Conservation (phyloP, 1,140 invertebrate species). For the Rhyacophila brunnea region DNA sequence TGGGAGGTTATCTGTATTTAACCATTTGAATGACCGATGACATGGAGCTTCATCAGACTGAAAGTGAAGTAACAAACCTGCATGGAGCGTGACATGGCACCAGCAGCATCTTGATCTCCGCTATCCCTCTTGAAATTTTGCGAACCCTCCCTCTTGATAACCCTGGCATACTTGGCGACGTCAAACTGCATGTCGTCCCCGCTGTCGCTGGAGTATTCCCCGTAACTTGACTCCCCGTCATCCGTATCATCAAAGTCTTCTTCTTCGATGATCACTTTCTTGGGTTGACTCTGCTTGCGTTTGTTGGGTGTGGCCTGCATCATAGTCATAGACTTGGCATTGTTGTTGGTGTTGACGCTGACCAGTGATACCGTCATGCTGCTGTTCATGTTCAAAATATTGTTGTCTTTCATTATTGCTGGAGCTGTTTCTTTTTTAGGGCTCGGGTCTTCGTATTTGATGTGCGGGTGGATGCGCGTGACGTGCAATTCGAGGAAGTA, state of each 20-base stretch:
- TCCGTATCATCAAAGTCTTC: neutral
- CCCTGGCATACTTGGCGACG: constrained; percentile 26
- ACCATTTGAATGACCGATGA: too few species aligned
- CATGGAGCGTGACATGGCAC: too few species aligned
- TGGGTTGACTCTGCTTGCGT: constrained; percentile 33
- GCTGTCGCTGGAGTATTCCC: constrained; percentile 32
- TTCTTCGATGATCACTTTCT: constrained; percentile 23
- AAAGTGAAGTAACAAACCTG: too few species aligned
- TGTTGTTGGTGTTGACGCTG: constrained; percentile 4
- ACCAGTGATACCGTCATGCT: neutral
- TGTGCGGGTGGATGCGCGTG: constrained; percentile 28
- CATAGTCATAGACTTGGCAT: neutral
- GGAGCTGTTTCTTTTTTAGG: constrained; percentile 13
- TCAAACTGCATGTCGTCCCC: constrained; percentile 24
- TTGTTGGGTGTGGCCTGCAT: constrained; percentile 27
- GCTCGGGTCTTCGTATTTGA: constrained; percentile 27
- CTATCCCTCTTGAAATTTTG: neutral
- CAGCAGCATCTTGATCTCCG: too few species aligned
- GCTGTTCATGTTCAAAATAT: neutral
- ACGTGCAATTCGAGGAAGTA: constrained; percentile 33
- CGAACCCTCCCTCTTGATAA: too few species aligned
- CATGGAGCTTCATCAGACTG: too few species aligned
- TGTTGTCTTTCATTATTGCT: neutral
- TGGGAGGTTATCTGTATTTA: too few species aligned
- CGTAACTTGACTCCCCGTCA: constrained; percentile 28